A percentile compares a stretch with the other conserved stretches of the same genome.
These are phyloP conservation scores for Automeris io DNA, from an alignment of 2,888 invertebrate species.

Conservation along the genomic window DNA sequence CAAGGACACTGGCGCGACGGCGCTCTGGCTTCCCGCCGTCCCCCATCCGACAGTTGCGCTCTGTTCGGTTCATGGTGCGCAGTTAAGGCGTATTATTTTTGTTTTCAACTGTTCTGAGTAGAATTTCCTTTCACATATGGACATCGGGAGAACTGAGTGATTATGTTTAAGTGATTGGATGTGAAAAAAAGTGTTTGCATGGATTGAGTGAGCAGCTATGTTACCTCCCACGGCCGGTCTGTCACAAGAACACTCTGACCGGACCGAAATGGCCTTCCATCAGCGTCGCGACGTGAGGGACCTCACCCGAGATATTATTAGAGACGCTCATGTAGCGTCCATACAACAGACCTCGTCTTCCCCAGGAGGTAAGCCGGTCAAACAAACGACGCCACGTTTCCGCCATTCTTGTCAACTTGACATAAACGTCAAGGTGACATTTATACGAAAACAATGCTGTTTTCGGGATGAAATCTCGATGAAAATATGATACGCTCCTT, in stretches of 20 bases:
- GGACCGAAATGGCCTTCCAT: constrained; percentile 69
- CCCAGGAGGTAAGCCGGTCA: constrained; percentile 67
- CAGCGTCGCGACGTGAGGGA: constrained; percentile 68
- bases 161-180: constrained; percentile 36
- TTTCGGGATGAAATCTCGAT: constrained; percentile 33
- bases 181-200: constrained; percentile 46
- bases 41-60: constrained; percentile 63
- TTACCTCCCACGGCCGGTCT: constrained; percentile 72
- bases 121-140: constrained; percentile 18
- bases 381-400: constrained; percentile 74
- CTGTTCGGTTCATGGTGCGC: constrained; percentile 60
- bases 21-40: constrained; percentile 69
- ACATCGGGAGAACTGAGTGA: constrained; percentile 24
- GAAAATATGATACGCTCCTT: constrained; percentile 26
- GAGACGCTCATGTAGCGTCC: constrained; percentile 60
- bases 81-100: constrained; percentile 42
- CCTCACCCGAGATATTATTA: constrained; percentile 64
- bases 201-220: constrained; percentile 66
- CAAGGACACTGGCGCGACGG: constrained; percentile 55
- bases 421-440: constrained; percentile 76
- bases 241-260: constrained; percentile 66
- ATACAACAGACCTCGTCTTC: constrained; percentile 65
- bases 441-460: constrained; percentile 64
- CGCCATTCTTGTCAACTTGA: constrained; percentile 76
- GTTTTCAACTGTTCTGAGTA: constrained; percentile 29